Conservation (phyloP, 2,888 invertebrate genomes). For the Capitulum mitella region DNA sequence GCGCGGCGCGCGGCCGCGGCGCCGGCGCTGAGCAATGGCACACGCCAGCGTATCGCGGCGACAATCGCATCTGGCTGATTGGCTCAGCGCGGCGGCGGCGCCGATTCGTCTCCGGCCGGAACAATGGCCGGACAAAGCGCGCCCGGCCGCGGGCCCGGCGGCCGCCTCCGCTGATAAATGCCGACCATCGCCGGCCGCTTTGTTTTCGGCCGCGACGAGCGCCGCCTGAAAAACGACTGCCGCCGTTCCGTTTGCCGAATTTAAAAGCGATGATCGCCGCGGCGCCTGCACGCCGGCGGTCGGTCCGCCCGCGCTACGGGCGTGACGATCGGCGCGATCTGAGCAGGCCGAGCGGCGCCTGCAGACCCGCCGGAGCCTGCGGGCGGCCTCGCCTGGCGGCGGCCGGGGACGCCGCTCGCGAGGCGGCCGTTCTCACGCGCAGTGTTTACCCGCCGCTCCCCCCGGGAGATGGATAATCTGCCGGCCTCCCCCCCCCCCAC, state of each 20-base stretch:
- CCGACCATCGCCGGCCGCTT: neutral
- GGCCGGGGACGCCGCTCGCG: neutral
- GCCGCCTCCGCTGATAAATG: neutral
- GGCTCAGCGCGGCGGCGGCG: neutral
- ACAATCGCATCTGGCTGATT: conserved; percentile 17
- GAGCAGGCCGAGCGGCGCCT: no score
- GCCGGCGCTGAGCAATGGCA: neutral
- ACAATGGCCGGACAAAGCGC: conserved; percentile 15
- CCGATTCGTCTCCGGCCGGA: neutral
- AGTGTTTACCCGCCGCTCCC: conserved; percentile 25
- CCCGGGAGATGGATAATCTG: conserved; percentile 25
- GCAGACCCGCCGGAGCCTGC: no score
- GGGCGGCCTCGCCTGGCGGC: neutral
- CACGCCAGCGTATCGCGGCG: neutral
- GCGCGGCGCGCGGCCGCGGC: neutral
- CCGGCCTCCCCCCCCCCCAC: conserved; percentile 26
- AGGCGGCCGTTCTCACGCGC: conserved; percentile 25
- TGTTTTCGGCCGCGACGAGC: neutral
- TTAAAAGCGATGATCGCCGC: neutral
- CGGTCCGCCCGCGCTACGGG: no score
- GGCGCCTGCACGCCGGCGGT: no score
- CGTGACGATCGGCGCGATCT: neutral
- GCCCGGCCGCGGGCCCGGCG: neutral
- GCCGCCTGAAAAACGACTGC: neutral
- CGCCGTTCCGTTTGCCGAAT: neutral